Evolutionary conservation across 2,888 invertebrate genomes (phyloP), one percentile per base, ranked within the genome.

Genomic region (Nezara viridula): DNA sequence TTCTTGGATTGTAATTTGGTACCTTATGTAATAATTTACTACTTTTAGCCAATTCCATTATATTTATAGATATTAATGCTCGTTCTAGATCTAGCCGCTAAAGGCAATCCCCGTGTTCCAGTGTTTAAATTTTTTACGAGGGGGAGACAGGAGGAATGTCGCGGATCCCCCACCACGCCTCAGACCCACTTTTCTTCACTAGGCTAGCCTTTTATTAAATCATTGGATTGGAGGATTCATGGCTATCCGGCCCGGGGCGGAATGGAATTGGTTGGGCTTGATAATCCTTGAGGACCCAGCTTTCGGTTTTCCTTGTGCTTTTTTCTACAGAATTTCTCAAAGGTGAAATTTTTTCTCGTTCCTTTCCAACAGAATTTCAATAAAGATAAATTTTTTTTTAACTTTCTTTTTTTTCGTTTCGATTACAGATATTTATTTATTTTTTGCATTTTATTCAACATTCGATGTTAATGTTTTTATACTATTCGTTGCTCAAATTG

Each of bases 121-220:
- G 66, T 37, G 37, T 73, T 37, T 73, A 73, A 73, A 73, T 73
- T 19, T 73, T 73, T 73, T 37, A 73, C 66, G 66, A 73, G 16
- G 66, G 66, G 66, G 16, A 37, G 9, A 32, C 6, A 73, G 66
- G 37, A 73, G 37, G 66, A 73, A 73, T 73, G 66, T 73, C 66
- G 66, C 66, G 32, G 66, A 1, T 27, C 7, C 19, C 14, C 19
- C 9, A 1, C 7, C 19, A 19, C 19, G 19, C 6, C 1, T 19
- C 19, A 2, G 66, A 21, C 32, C 66, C 37, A 73, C 66, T 37
- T 73, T 73, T 73, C 66, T 73, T 73, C 66, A 73, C 66, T 73
- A 73, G 32, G 32, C 66, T 37, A 19, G 66, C 66, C 66, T 37
- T 73, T 73, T 73, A 73, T 73, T 73, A 73, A 73, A 73, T 73